Evolutionary conservation across 1,140 invertebrate species (phyloP).

Genomic region (Drusus annulatus): DNA sequence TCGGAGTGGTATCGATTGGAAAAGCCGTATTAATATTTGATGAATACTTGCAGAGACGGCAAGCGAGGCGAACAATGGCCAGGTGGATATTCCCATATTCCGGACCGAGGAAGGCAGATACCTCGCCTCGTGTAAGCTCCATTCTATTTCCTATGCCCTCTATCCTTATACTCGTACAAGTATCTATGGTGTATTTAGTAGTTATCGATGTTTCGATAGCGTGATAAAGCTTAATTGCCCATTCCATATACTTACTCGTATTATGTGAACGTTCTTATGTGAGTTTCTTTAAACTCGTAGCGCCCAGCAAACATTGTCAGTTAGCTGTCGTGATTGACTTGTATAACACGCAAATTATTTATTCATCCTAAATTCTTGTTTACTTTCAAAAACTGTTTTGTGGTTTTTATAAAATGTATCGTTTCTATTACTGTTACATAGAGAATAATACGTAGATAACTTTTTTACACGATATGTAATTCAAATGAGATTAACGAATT

Average conservation of each 20-base stretch:
- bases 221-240: slow-evolving; percentile 32
- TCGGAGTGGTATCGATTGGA: slow-evolving; percentile 42
- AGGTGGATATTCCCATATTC: slow-evolving; percentile 82
- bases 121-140: slow-evolving; percentile 81
- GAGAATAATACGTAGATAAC: too few relatives aligned
- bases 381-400: neutral
- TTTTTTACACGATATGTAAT: too few relatives aligned
- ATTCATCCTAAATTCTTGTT: neutral
- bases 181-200: neutral
- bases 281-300: neutral
- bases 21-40: slow-evolving; percentile 55
- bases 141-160: slow-evolving; percentile 20
- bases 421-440: too few relatives aligned
- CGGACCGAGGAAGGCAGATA: slow-evolving; percentile 87
- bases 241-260: neutral
- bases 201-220: slow-evolving; percentile 30
- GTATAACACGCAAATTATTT: slow-evolving; percentile 13
- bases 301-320: slow-evolving; percentile 5
- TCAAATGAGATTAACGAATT: too few relatives aligned
- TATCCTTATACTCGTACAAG: neutral
- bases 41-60: slow-evolving; percentile 53
- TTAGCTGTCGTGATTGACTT: neutral
- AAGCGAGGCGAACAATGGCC: slow-evolving; percentile 70
- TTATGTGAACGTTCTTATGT: too few relatives aligned
- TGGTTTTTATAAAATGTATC: too few relatives aligned